phyloP scores from a whole-genome alignment of 1,140 invertebrate species.

The Tetramorium alpestre region DNA sequence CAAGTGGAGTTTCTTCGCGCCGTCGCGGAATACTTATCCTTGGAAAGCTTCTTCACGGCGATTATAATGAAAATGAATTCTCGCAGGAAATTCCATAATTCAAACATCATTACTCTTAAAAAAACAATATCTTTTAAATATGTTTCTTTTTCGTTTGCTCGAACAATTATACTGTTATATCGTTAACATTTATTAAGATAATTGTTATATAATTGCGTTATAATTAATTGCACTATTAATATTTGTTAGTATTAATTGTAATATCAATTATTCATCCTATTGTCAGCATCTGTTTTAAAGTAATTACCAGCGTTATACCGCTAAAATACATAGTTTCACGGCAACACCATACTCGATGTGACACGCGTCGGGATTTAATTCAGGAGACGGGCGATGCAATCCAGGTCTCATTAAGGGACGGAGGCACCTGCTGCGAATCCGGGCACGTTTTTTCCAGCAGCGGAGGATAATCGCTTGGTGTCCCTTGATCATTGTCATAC shows the following conservation, averaged over 20 bases:
- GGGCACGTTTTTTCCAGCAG: background rate
- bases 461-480: conserved; percentile 9
- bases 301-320: conserved; percentile 14
- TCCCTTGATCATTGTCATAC: conserved; percentile 47
- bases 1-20: background rate
- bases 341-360: background rate
- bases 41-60: background rate
- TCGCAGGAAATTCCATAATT: background rate
- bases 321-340: background rate
- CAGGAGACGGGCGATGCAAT: background rate
- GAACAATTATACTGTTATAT: background rate
- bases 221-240: conserved; percentile 18
- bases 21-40: background rate
- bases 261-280: conserved; percentile 16
- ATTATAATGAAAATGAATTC: background rate
- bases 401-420: background rate
- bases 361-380: conserved; percentile 15
- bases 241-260: conserved; percentile 16
- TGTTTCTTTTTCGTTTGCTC: background rate
- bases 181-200: background rate
- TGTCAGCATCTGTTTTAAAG: background rate
- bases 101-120: background rate
- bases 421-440: conserved; percentile 26
- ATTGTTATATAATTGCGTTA: background rate
- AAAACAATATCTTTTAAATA: background rate